phyloP scores from a whole-genome alignment of 2,113 vertebrate genomes.

The Steatornis caripensis region DNA sequence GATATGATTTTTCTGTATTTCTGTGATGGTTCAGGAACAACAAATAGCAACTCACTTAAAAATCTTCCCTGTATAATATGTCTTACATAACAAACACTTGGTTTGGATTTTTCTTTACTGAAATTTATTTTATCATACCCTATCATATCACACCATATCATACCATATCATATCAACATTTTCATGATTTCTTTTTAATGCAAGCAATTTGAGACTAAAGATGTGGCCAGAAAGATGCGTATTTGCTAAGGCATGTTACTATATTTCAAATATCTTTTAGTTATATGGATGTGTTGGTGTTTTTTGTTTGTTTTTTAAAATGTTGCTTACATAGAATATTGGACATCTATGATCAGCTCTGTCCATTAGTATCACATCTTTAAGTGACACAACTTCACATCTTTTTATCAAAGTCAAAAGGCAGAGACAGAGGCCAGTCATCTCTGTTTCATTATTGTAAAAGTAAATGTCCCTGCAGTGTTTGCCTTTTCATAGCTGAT shows the following conservation, averaged over 20 bases:
- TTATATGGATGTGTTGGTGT: background rate
- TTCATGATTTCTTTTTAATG: background rate
- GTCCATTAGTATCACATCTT: no score
- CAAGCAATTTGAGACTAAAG: background rate
- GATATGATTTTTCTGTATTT: background rate
- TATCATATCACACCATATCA: background rate
- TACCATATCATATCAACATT: background rate
- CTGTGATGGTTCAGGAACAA: background rate
- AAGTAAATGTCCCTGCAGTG: background rate
- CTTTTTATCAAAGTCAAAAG: background rate
- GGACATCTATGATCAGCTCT: background rate
- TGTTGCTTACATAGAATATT: background rate
- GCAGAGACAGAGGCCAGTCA: accelerated
- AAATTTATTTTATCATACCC: background rate
- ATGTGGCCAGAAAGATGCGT: background rate
- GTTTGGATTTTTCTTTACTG: background rate
- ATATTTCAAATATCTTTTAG: background rate
- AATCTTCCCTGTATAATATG: background rate
- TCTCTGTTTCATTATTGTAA: background rate
- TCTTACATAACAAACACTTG: accelerated
- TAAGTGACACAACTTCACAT: background rate
- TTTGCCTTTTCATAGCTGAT: background rate
- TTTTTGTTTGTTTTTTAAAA: background rate
- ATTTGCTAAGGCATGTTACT: background rate
- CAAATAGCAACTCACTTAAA: background rate